Percentiles rank a stretch among this genome's conserved stretches.
phyloP scores from a whole-genome alignment of 2,113 vertebrate species.

The Apus apus region DNA sequence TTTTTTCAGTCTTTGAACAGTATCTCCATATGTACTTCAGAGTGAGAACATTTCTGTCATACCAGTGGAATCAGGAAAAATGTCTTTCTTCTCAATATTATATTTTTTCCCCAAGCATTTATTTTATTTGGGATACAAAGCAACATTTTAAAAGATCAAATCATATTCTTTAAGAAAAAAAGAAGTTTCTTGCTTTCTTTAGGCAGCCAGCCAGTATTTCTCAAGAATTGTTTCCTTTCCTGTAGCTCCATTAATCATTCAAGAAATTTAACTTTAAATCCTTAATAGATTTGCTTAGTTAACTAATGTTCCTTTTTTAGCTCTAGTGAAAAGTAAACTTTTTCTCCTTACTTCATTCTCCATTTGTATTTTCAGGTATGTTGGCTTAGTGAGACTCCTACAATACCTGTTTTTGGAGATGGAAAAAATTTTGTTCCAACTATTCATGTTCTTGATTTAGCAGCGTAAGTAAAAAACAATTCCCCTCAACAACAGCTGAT shows the following conservation, averaged over 20 bases:
- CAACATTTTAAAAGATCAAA: background rate
- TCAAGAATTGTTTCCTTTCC: background rate
- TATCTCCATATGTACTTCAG: background rate
- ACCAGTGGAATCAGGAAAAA: background rate
- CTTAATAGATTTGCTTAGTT: background rate
- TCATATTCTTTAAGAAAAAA: background rate
- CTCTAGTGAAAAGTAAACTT: background rate
- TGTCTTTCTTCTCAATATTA: background rate
- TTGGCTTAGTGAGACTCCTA: conserved; percentile 82
- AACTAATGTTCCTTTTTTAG: background rate
- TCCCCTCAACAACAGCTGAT: background rate
- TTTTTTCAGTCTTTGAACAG: background rate
- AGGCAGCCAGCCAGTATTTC: background rate
- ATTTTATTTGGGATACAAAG: background rate
- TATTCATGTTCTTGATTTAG: conserved; percentile 90
- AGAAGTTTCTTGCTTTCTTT: background rate
- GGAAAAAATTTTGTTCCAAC: conserved; percentile 86
- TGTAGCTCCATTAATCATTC: background rate
- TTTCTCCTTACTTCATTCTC: background rate
- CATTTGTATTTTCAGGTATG: conserved; percentile 70
- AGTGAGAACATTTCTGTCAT: background rate
- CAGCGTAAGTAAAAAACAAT: conserved; percentile 75
- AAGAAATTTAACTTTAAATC: background rate
- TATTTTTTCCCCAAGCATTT: background rate
- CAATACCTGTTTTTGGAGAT: conserved; percentile 85